Conservation (phyloP, 2,888 invertebrate genomes). For the Athalia circularis region DNA sequence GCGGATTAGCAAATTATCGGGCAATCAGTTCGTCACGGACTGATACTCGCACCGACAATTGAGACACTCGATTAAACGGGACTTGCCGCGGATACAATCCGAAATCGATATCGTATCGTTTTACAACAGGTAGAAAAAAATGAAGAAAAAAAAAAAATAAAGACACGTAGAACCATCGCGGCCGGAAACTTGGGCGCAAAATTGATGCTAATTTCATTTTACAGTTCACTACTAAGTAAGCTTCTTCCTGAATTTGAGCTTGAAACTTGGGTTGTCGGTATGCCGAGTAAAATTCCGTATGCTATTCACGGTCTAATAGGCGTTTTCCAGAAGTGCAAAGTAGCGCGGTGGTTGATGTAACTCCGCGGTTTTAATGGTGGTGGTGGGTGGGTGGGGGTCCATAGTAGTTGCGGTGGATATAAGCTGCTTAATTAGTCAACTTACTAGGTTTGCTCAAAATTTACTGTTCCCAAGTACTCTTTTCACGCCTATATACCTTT, state of each 20-base stretch:
- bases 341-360: neutral
- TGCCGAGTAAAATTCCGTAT: conserved; percentile 6
- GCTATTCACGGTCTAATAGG: conserved; percentile 29
- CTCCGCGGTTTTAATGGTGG: too few relatives aligned
- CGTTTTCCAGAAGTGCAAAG: conserved; percentile 32
- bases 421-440: conserved; percentile 31
- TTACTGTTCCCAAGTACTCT: conserved; percentile 13
- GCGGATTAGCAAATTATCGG: conserved; percentile 38
- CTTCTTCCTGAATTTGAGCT: conserved; percentile 8
- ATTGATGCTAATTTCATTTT: too few relatives aligned
- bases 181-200: too few relatives aligned
- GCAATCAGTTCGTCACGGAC: conserved; percentile 31
- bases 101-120: too few relatives aligned
- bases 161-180: too few relatives aligned
- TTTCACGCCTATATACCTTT: too few relatives aligned
- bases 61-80: conserved; percentile 13
- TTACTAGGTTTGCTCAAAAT: conserved; percentile 23
- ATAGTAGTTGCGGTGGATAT: conserved; percentile 1
- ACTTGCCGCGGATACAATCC: too few relatives aligned
- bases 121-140: too few relatives aligned
- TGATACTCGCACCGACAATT: conserved; percentile 6
- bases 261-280: neutral
- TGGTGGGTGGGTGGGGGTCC: neutral
- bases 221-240: neutral
- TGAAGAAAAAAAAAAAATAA: too few relatives aligned